phyloP scores from a whole-genome alignment of 2,113 vertebrate species.

The Hemicordylus capensis region DNA sequence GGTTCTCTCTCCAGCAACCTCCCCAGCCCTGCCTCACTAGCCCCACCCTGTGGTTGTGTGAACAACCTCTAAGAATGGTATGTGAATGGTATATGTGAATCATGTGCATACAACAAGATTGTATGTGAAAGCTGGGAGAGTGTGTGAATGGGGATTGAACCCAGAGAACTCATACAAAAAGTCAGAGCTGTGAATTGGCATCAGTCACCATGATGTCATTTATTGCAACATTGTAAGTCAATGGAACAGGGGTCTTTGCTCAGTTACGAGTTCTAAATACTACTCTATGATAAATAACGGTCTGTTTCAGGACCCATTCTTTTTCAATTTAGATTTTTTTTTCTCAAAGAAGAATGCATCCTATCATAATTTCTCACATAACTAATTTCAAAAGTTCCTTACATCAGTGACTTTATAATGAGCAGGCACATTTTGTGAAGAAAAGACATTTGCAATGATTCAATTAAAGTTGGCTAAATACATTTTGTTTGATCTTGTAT shows the following conservation, averaged over 20 bases:
- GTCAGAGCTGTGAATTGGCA: no score
- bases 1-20: no score
- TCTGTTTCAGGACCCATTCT: no score
- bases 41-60: no score
- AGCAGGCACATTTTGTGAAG: background rate
- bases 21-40: no score
- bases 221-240: background rate
- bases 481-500: background rate
- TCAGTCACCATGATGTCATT: background rate
- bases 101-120: no score
- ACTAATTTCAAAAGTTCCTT: background rate
- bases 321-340: no score
- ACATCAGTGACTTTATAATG: background rate
- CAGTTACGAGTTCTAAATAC: background rate
- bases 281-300: fast-evolving
- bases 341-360: background rate
- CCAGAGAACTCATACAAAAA: no score
- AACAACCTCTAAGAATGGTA: no score
- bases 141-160: no score
- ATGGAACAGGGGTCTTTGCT: background rate
- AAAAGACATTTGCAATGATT: background rate
- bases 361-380: background rate
- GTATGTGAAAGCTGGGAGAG: no score
- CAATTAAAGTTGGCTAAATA: background rate
- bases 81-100: no score